Evolutionary conservation across 1,140 invertebrate genomes (phyloP).

Genomic region (Hypsibius dujardini): DNA sequence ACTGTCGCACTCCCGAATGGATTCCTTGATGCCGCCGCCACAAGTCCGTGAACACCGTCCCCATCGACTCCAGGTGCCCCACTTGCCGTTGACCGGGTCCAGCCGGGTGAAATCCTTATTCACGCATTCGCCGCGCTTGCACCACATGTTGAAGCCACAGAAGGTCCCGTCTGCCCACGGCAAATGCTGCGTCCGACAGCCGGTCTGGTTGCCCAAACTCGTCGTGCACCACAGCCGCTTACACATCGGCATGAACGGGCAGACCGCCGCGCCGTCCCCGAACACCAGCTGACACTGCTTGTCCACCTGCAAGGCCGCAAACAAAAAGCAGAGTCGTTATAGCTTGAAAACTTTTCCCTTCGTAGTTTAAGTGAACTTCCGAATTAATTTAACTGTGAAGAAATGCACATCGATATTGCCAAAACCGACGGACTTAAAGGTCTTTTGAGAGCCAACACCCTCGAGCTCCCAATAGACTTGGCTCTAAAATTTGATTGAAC

Average conservation of each 20-base stretch:
- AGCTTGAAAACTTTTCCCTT: too few relatives aligned
- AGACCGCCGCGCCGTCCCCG: conserved; percentile 47
- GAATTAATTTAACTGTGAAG: too few relatives aligned
- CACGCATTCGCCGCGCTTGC: conserved; percentile 59
- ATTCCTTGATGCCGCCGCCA: conserved; percentile 62
- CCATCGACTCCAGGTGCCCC: conserved; percentile 59
- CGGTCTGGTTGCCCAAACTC: conserved; percentile 36
- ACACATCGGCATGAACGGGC: conserved; percentile 53
- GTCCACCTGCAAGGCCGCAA: too few relatives aligned
- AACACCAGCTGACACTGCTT: conserved; percentile 62
- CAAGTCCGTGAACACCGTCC: conserved; percentile 60
- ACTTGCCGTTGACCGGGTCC: conserved; percentile 52
- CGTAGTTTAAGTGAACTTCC: too few relatives aligned
- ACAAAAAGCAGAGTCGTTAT: too few relatives aligned
- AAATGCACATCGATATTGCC: too few relatives aligned
- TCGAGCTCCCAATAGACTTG: too few relatives aligned
- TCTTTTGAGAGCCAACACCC: too few relatives aligned
- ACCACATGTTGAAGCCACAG: conserved; percentile 53
- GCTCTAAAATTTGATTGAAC: too few relatives aligned
- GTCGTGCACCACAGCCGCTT: conserved; percentile 62
- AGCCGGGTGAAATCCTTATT: conserved; percentile 31
- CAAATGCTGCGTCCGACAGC: conserved; percentile 62
- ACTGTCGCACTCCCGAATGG: conserved; percentile 53
- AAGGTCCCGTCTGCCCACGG: conserved; percentile 79
- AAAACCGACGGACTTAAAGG: too few relatives aligned